Conservation (phyloP, 1,140 invertebrate genomes). For the Brachionus plicatilis region DNA sequence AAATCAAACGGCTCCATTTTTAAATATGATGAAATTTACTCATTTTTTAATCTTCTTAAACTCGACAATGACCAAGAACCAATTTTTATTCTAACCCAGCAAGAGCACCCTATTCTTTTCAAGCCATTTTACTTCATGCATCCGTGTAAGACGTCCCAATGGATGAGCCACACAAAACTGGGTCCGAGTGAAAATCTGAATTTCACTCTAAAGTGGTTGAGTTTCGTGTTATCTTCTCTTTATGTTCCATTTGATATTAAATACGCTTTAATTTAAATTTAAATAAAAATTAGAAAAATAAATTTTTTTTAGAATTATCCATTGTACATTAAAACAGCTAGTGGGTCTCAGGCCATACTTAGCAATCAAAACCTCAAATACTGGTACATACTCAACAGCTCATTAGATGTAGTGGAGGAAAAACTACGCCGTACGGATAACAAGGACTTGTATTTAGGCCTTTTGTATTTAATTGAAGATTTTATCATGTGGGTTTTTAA, state of each 20-base stretch:
- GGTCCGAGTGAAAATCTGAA: background rate
- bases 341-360: background rate
- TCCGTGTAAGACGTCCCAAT: slow-evolving; percentile 51
- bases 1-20: slow-evolving; percentile 46
- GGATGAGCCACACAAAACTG: slow-evolving; percentile 45
- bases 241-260: background rate
- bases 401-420: slow-evolving; percentile 87
- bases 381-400: slow-evolving; percentile 86
- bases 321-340: background rate
- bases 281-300: background rate
- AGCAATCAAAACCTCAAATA: slow-evolving; percentile 65
- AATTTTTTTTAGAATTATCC: slow-evolving; percentile 34
- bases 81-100: background rate
- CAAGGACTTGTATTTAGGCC: slow-evolving; percentile 80
- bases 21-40: slow-evolving; percentile 47
- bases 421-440: slow-evolving; percentile 65
- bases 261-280: background rate
- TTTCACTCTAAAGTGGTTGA: slow-evolving; percentile 37
- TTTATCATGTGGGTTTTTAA: slow-evolving; percentile 78
- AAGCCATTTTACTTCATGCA: slow-evolving; percentile 51
- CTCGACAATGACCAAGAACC: background rate
- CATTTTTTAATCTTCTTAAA: slow-evolving; percentile 48
- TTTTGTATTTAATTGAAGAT: slow-evolving; percentile 87
- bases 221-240: slow-evolving; percentile 5
- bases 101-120: slow-evolving; percentile 51